Percentiles rank a stretch among this genome's conserved stretches.
phyloP scores from a whole-genome alignment of 2,113 vertebrate genomes.

The Cyprinus carpio region DNA sequence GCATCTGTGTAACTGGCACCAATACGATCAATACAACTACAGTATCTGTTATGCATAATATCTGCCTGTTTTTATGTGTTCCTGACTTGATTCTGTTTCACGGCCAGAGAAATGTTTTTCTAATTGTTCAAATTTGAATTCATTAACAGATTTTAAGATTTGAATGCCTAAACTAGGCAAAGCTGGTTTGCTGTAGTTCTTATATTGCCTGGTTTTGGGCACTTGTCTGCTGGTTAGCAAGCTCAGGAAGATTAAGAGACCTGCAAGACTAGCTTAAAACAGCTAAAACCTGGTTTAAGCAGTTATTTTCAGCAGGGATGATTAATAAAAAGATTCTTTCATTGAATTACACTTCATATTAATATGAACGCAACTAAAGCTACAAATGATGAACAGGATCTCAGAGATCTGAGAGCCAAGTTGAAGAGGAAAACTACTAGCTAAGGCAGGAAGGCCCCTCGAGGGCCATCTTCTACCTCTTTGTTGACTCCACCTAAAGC shows the following conservation, averaged over 20 bases:
- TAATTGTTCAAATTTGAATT: neutral
- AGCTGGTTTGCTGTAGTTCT: neutral
- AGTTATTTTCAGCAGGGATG: neutral
- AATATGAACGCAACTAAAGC: slow-evolving; percentile 36
- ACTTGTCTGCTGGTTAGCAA: neutral
- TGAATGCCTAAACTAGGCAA: neutral
- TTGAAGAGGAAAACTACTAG: slow-evolving; percentile 58
- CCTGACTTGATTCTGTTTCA: slow-evolving; percentile 38
- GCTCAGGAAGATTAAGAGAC: neutral
- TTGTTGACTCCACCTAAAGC: slow-evolving; percentile 51
- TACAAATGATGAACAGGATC: slow-evolving; percentile 31
- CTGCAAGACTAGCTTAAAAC: neutral
- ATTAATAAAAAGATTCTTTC: neutral
- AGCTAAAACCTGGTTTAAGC: neutral
- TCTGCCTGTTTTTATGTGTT: slow-evolving; percentile 44
- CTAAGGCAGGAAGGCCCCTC: slow-evolving; percentile 16
- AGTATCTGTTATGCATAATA: slow-evolving; percentile 54
- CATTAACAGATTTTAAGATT: neutral
- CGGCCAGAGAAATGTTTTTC: neutral
- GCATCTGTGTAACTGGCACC: slow-evolving; percentile 57
- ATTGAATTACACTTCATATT: neutral
- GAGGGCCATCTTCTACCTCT: slow-evolving; percentile 30
- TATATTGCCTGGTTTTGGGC: neutral
- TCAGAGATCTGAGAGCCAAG: slow-evolving; percentile 28
- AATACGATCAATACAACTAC: slow-evolving; percentile 52